Evolutionary conservation across 2,113 vertebrate species (phyloP).

Genomic region (Spea multiplicata): DNA sequence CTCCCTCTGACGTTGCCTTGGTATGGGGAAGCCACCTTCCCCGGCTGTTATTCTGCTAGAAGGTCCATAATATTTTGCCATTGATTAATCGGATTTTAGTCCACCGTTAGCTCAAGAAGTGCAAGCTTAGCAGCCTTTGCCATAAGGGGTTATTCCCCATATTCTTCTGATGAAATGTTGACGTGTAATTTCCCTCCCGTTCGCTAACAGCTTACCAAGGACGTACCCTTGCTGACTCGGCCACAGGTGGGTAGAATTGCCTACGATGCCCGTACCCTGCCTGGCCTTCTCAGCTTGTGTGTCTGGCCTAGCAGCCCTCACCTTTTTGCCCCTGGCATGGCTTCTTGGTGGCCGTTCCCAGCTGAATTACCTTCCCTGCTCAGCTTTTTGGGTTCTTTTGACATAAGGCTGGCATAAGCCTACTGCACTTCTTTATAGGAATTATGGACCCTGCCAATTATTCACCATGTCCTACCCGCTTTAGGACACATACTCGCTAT

Average conservation of each 20-base stretch:
- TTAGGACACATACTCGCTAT: too few relatives aligned
- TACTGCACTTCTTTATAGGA: too few relatives aligned
- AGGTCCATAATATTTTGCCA: too few relatives aligned
- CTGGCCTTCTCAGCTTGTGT: constrained; percentile 41
- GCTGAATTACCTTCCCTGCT: constrained; percentile 4
- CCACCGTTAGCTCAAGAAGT: too few relatives aligned
- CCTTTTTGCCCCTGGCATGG: neutral
- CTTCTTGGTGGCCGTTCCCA: neutral
- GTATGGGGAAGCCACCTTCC: too few relatives aligned
- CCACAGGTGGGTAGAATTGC: constrained; percentile 84
- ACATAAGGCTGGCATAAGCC: too few relatives aligned
- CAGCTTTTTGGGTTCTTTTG: neutral
- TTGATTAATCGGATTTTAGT: too few relatives aligned
- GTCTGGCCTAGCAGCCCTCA: constrained; percentile 16
- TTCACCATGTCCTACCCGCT: too few relatives aligned
- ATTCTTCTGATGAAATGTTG: constrained; percentile 22
- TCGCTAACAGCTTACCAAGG: constrained; percentile 87
- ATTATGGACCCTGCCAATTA: too few relatives aligned
- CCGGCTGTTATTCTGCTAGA: too few relatives aligned
- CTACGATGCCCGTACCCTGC: constrained; percentile 72
- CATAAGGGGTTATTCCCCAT: neutral
- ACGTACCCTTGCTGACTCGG: constrained; percentile 87
- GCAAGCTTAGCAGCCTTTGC: too few relatives aligned
- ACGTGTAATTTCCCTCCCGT: constrained; percentile 56
- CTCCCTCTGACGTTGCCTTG: too few relatives aligned